Evolutionary conservation across 2,888 invertebrate species (phyloP).

Genomic region (Pogonocherus hispidulus): DNA sequence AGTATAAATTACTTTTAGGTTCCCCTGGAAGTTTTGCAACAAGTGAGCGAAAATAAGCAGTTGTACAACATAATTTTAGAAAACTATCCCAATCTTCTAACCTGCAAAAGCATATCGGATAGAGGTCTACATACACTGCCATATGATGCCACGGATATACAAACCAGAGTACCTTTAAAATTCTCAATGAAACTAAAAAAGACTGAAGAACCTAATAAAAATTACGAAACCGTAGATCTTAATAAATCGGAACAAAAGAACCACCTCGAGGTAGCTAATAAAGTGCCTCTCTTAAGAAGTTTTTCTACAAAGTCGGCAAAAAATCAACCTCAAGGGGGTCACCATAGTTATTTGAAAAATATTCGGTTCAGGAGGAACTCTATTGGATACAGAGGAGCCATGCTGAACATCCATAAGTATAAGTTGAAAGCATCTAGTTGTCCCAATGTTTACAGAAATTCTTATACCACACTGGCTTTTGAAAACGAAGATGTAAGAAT

Average conservation of each 20-base stretch:
- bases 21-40: constrained; percentile 77
- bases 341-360: constrained; percentile 81
- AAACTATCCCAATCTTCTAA: constrained; percentile 79
- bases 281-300: constrained; percentile 32
- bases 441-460: constrained; percentile 90
- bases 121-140: constrained; percentile 70
- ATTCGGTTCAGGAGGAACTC: constrained; percentile 83
- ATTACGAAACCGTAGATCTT: constrained; percentile 64
- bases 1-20: no score
- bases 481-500: constrained; percentile 74
- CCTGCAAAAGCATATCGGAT: constrained; percentile 76
- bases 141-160: constrained; percentile 58
- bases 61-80: constrained; percentile 80
- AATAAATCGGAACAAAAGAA: constrained; percentile 67
- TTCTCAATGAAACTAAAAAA: constrained; percentile 76
- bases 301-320: constrained; percentile 30
- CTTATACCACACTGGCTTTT: constrained; percentile 86
- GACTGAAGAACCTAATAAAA: constrained; percentile 41
- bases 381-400: constrained; percentile 87
- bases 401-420: constrained; percentile 81
- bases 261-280: constrained; percentile 52
- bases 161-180: constrained; percentile 72
- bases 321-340: constrained; percentile 50
- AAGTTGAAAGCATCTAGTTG: constrained; percentile 88
- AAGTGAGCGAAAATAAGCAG: constrained; percentile 75